These are phyloP conservation scores for Cantharis rustica DNA, from an alignment of 2,888 invertebrate genomes.

Conservation along the genomic window DNA sequence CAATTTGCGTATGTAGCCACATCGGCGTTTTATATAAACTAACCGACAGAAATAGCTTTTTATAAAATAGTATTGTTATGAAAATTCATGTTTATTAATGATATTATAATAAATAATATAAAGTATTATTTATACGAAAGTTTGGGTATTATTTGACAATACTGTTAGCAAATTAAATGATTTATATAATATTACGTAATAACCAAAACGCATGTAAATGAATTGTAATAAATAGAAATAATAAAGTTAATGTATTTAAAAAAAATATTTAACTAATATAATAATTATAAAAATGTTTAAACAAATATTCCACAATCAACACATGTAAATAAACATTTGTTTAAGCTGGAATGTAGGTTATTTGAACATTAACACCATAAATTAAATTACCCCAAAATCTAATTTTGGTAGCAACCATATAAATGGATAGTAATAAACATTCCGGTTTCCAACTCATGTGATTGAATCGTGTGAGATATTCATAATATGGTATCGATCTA, in stretches of 20 bases:
- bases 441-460: slow-evolving; percentile 14
- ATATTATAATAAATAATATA: no score
- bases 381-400: slow-evolving; percentile 18
- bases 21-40: no score
- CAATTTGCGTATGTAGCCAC: no score
- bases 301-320: background rate
- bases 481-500: slow-evolving; percentile 6
- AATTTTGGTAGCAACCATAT: slow-evolving; percentile 16
- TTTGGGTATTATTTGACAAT: no score
- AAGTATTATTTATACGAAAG: no score
- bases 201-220: no score
- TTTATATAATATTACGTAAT: no score
- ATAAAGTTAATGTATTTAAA: background rate
- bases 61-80: no score
- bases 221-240: no score
- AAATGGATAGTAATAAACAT: slow-evolving; percentile 18
- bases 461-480: slow-evolving; percentile 18
- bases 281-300: background rate
- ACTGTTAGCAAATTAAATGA: no score
- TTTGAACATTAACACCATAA: slow-evolving; percentile 15
- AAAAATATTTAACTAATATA: background rate
- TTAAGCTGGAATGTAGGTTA: slow-evolving; percentile 10
- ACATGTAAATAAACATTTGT: background rate
- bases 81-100: no score
- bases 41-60: no score